Base-by-base conservation (phyloP, 2,888 invertebrate species). In the Caenorhabditis uteleia region DNA sequence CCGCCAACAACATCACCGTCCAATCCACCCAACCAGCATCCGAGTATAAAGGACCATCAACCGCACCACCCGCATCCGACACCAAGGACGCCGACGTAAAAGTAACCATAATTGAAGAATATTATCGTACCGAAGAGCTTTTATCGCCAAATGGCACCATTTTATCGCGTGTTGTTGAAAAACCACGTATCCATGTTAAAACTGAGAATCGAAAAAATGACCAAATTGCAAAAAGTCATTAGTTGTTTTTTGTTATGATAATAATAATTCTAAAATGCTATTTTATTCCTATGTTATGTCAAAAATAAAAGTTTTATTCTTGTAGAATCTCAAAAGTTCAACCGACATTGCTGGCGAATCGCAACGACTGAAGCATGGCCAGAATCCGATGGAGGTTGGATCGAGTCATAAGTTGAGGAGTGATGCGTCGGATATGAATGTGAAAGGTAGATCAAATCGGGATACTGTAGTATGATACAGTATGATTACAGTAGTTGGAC, bases 31-130 rank as follows among this genome's bases (percentile, higher is more conserved):
- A 5, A 6, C 6, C 20, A 8, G 39, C 3, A 21, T n/a, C n/a
- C n/a, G n/a, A n/a, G n/a, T n/a, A n/a, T n/a, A n/a, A n/a, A n/a
- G n/a, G n/a, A n/a, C n/a, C 56, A 20, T 49, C 49, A 6, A 20
- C 21, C 21, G 39, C 16, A 39, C 29, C 26, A 8, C 18, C 34
- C 27, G 8, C 21, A 27, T 12, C 40, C 21, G 29, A 36, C 8
- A 29, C 14, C 14, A 27, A 38, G 14, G 38, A 38, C 29, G 38
- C 49, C 7, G 56, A 56, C 23, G 51, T 62, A n/a, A 62, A 56
- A 45, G 53, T 56, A 26, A 62, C 62, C 10, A 27, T 53, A 21
- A 57, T 50, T 33, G 62, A 62, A 23, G 62, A 62, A 43, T 62
- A 62, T 25, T 62, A 53, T 40, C 21, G 53, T 43, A 57, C 56